These are phyloP conservation scores for Gymnodraco acuticeps DNA, from an alignment of 2,797 vertebrate genomes.

Conservation along the genomic window DNA sequence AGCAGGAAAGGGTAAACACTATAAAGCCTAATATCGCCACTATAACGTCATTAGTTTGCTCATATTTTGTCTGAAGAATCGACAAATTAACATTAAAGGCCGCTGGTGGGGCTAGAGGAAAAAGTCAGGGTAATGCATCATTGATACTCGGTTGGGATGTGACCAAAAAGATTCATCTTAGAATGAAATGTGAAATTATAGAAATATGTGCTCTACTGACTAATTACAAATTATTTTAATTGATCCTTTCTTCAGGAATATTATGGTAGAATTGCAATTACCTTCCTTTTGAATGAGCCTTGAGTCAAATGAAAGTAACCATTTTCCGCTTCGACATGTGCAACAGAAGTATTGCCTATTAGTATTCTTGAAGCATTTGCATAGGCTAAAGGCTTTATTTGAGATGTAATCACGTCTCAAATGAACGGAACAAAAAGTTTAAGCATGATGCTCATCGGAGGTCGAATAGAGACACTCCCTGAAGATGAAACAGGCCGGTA, in stretches of 20 bases:
- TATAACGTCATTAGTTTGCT: no score
- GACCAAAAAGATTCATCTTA: neutral
- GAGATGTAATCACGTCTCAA: constrained; percentile 53
- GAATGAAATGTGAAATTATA: neutral
- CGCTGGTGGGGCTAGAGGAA: neutral
- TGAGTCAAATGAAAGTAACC: neutral
- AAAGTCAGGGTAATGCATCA: neutral
- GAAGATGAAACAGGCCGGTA: constrained; percentile 44
- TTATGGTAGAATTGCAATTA: neutral
- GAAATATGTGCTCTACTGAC: neutral
- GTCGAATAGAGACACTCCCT: constrained; percentile 52
- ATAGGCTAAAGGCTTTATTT: constrained; percentile 31
- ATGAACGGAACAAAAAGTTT: constrained; percentile 60
- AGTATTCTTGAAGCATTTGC: constrained; percentile 22
- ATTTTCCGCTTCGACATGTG: constrained; percentile 4
- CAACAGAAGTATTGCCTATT: constrained; percentile 15
- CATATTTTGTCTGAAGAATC: no score
- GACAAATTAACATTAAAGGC: no score
- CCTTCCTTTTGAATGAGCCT: neutral
- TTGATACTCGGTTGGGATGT: neutral
- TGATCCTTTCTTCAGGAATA: neutral
- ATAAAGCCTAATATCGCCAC: no score
- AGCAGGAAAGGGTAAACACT: no score
- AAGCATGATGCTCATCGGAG: constrained; percentile 40
- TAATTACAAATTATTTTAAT: neutral